These are phyloP conservation scores for Ephestia elutella DNA, from an alignment of 1,140 invertebrate genomes.

Conservation along the genomic window DNA sequence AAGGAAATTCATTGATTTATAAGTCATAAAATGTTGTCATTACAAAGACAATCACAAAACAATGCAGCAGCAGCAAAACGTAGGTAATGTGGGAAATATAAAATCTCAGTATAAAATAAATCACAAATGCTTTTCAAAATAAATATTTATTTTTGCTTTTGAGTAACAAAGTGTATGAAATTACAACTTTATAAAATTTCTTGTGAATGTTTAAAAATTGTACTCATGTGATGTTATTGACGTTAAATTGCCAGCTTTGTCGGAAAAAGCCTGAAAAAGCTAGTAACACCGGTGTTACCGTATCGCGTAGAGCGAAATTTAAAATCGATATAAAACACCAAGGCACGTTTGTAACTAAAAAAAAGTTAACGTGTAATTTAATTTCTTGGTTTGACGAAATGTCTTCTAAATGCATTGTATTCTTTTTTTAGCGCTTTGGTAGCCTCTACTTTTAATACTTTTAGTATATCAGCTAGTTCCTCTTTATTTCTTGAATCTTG, in stretches of 20 bases:
- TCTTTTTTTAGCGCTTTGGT: conserved; percentile 58
- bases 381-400: conserved; percentile 45
- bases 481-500: conserved; percentile 53
- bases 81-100: no score
- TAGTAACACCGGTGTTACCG: neutral
- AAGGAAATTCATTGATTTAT: conserved; percentile 5
- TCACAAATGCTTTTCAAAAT: no score
- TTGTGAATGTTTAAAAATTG: no score
- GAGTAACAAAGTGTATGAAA: no score
- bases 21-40: no score
- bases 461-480: conserved; percentile 51
- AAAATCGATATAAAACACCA: conserved; percentile 26
- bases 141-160: no score
- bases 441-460: conserved; percentile 54
- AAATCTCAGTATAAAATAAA: no score
- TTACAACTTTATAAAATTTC: no score
- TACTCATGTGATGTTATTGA: neutral
- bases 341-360: conserved; percentile 19
- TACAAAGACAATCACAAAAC: no score
- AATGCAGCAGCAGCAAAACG: no score
- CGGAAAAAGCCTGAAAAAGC: no score
- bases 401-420: conserved; percentile 56
- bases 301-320: conserved; percentile 33
- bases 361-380: neutral
- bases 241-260: no score